A percentile compares a stretch with the other conserved stretches of the same genome.
Evolutionary conservation across 2,797 vertebrate genomes (phyloP).

Genomic region (Catharus ustulatus): DNA sequence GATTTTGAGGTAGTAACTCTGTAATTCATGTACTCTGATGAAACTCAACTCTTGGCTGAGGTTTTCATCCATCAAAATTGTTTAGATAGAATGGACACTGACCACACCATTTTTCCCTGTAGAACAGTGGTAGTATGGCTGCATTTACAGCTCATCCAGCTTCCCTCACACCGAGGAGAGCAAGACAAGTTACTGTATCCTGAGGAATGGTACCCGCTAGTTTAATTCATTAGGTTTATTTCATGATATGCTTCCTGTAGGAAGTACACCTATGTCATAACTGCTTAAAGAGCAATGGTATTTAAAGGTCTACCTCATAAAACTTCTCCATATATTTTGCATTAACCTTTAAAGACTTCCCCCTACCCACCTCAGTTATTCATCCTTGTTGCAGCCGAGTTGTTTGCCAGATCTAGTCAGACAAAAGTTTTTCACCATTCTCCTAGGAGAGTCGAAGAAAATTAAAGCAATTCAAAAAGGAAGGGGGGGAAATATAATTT

Average conservation of each 20-base stretch:
- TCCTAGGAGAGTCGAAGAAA: background rate
- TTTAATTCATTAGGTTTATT: background rate
- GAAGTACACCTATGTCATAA: background rate
- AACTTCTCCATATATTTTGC: background rate
- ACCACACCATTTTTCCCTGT: background rate
- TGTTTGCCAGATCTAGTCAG: conserved; percentile 18
- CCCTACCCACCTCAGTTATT: background rate
- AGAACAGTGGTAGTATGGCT: background rate
- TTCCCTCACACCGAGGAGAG: background rate
- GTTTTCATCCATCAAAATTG: background rate
- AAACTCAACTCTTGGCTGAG: background rate
- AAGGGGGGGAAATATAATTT: fast-evolving
- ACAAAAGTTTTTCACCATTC: background rate
- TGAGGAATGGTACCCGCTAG: background rate
- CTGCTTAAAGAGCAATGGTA: conserved; percentile 16
- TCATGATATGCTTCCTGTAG: background rate
- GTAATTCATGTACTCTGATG: background rate
- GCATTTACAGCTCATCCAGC: background rate
- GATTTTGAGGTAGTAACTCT: background rate
- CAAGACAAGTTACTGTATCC: background rate
- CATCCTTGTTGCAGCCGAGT: background rate
- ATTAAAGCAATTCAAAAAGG: background rate
- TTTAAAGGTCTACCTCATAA: conserved; percentile 53
- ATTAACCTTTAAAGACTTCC: conserved; percentile 34
- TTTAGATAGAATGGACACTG: background rate